These are phyloP conservation scores for Folsomia manolachei DNA, from an alignment of 2,888 invertebrate species.

Conservation along the genomic window DNA sequence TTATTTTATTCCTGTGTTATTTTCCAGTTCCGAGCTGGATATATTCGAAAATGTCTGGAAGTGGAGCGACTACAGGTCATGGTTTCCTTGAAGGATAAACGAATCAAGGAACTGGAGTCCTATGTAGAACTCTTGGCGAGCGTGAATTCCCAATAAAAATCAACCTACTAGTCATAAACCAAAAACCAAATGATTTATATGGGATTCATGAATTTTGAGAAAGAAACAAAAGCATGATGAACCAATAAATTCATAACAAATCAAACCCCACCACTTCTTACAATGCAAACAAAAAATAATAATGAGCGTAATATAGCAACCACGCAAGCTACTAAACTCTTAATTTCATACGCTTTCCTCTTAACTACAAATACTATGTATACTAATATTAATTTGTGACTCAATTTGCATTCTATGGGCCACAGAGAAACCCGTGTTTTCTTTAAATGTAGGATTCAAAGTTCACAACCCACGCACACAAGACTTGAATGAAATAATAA, in stretches of 20 bases:
- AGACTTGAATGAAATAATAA: too few species aligned
- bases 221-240: too few species aligned
- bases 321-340: not conserved
- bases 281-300: not conserved
- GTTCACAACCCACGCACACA: too few species aligned
- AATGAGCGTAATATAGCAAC: not conserved
- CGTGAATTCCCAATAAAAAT: not conserved
- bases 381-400: not conserved
- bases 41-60: conserved; percentile 75
- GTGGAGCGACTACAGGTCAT: conserved; percentile 73
- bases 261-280: not conserved
- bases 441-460: too few species aligned
- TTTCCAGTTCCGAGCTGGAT: conserved; percentile 69
- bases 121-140: conserved; percentile 54
- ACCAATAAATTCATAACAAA: not conserved
- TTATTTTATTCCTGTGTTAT: not conserved
- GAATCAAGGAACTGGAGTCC: conserved; percentile 77
- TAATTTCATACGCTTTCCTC: too few species aligned
- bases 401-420: not conserved
- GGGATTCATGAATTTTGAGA: too few species aligned
- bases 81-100: conserved; percentile 71
- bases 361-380: not conserved
- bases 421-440: too few species aligned
- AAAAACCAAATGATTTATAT: too few species aligned
- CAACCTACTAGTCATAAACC: not conserved